Evolutionary conservation across 1,140 invertebrate species (phyloP).

Genomic region (Orussus abietinus): DNA sequence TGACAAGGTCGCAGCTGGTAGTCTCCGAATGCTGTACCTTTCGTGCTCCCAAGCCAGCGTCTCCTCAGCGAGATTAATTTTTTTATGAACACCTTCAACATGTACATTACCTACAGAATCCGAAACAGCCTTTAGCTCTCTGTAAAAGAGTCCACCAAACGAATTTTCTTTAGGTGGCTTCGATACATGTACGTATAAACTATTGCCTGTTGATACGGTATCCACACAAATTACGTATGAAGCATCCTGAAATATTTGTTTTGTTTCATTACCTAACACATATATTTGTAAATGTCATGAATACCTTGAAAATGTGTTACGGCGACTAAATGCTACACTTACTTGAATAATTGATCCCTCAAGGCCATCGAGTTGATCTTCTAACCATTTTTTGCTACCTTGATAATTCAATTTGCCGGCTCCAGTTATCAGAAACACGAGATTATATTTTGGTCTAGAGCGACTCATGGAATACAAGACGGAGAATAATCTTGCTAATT

Average conservation of each 20-base stretch:
- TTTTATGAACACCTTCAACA: slow-evolving; percentile 87
- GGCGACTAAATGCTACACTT: too few relatives aligned
- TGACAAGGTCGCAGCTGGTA: slow-evolving; percentile 91
- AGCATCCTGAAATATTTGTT: slow-evolving; percentile 64
- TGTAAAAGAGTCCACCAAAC: slow-evolving; percentile 67
- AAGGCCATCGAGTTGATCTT: slow-evolving; percentile 81
- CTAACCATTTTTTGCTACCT: slow-evolving; percentile 94
- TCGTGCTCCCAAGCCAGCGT: slow-evolving; percentile 96
- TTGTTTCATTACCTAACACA: not conserved
- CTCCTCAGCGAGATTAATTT: slow-evolving; percentile 95
- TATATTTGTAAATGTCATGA: slow-evolving; percentile 7
- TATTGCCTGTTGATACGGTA: slow-evolving; percentile 59
- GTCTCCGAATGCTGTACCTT: slow-evolving; percentile 85
- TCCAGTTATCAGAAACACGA: slow-evolving; percentile 88
- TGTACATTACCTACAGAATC: slow-evolving; percentile 53
- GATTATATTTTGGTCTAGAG: slow-evolving; percentile 79
- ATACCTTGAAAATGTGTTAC: too few relatives aligned
- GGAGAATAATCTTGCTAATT: slow-evolving; percentile 86
- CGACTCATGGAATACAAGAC: slow-evolving; percentile 79
- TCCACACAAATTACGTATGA: slow-evolving; percentile 91
- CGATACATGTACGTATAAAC: slow-evolving; percentile 88
- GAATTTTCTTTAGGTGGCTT: slow-evolving; percentile 90
- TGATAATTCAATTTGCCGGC: slow-evolving; percentile 95
- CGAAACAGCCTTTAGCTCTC: slow-evolving; percentile 62
- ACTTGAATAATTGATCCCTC: slow-evolving; percentile 73